phyloP scores from a whole-genome alignment of 2,113 vertebrate species.

The Prochilodus magdalenae region DNA sequence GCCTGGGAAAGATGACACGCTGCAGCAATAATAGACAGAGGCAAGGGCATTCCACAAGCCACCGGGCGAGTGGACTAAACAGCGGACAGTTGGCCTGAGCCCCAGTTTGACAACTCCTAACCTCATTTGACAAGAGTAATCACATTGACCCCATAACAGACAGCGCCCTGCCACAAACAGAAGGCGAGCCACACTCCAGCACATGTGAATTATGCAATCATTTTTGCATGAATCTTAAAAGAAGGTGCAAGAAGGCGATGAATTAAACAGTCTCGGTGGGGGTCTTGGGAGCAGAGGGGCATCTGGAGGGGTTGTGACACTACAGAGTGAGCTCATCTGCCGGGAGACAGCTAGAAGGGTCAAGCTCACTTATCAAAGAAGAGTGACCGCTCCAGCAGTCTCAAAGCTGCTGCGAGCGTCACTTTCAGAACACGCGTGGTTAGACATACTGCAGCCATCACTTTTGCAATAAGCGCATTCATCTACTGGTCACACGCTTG shows the following conservation, averaged over 20 bases:
- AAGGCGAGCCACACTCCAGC: conserved; percentile 50
- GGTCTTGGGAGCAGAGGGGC: background rate
- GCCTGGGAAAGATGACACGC: conserved; percentile 44
- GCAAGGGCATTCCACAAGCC: conserved; percentile 44
- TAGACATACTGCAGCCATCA: conserved; percentile 53
- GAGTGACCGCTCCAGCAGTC: conserved; percentile 59
- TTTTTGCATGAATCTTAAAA: conserved; percentile 56
- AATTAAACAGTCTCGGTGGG: conserved; percentile 41
- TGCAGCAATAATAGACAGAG: conserved; percentile 27
- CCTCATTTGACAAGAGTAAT: conserved; percentile 56
- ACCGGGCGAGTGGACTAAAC: conserved; percentile 41
- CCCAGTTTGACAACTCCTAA: conserved; percentile 62
- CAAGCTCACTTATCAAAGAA: conserved; percentile 60
- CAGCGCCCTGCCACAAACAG: conserved; percentile 56
- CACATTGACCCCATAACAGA: conserved; percentile 53
- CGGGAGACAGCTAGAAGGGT: conserved; percentile 52
- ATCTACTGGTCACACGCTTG: conserved; percentile 4
- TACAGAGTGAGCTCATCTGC: conserved; percentile 33
- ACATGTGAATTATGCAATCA: conserved; percentile 64
- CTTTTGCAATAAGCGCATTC: conserved; percentile 53
- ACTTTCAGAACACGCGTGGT: conserved; percentile 52
- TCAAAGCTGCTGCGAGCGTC: conserved; percentile 55
- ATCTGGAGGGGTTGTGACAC: conserved; percentile 45
- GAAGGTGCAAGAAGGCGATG: conserved; percentile 44
- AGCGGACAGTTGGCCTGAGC: conserved; percentile 58